Percentiles rank a stretch among this genome's conserved stretches.
Evolutionary conservation across 2,797 vertebrate genomes (phyloP).

Genomic region (Hipposideros larvatus): DNA sequence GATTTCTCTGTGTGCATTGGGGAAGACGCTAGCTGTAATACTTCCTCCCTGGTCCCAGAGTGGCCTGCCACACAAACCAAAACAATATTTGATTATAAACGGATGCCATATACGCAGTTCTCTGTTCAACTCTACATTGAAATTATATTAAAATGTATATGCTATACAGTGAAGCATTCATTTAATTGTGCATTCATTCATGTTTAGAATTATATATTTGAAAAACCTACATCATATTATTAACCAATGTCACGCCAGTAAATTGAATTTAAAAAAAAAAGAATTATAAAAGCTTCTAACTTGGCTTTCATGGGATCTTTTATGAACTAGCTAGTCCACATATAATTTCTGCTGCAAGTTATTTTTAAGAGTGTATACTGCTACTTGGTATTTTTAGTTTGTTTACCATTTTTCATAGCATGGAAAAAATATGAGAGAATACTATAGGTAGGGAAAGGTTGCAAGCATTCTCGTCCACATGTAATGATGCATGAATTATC

Average conservation of each 20-base stretch:
- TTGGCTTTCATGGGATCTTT: neutral
- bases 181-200: neutral
- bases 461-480: neutral
- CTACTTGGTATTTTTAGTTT: neutral
- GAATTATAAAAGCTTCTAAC: neutral
- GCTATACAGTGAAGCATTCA: neutral
- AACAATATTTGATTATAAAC: neutral
- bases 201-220: neutral
- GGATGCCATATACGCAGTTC: neutral
- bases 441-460: neutral
- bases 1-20: neutral
- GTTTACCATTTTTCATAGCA: neutral
- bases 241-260: too few relatives aligned
- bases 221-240: too few relatives aligned
- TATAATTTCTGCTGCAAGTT: neutral
- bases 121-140: neutral
- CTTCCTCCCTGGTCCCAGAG: neutral
- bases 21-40: neutral
- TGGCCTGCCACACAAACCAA: neutral
- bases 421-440: neutral
- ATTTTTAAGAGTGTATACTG: neutral
- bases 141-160: neutral
- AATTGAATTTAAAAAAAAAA: too few relatives aligned
- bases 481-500: neutral
- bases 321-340: neutral